Percentiles rank a stretch among this genome's conserved stretches.
These are phyloP conservation scores for Carassius auratus DNA, from an alignment of 2,113 vertebrate genomes.

Conservation along the genomic window DNA sequence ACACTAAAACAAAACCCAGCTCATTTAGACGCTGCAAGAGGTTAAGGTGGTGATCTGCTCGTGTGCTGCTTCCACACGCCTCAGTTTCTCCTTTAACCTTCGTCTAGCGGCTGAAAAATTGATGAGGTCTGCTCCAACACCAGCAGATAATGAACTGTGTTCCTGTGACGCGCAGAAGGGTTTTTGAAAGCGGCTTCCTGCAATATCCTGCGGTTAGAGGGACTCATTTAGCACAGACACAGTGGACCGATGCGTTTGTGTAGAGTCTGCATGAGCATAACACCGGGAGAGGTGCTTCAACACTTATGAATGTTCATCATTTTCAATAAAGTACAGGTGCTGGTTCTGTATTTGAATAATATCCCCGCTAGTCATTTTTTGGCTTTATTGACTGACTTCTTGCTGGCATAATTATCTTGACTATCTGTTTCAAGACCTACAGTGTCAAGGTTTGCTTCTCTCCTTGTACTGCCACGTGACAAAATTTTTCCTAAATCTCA, in stretches of 20 bases:
- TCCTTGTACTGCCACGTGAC: not conserved
- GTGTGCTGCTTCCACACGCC: conserved; percentile 52
- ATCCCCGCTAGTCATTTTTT: not conserved
- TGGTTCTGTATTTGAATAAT: conserved; percentile 30
- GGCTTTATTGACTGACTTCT: conserved; percentile 3
- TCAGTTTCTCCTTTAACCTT: conserved; percentile 48
- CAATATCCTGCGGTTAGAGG: not conserved
- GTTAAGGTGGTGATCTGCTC: not conserved
- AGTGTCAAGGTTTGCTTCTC: not conserved
- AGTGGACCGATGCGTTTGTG: conserved; percentile 26
- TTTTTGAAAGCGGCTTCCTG: not conserved
- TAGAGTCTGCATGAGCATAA: conserved; percentile 42
- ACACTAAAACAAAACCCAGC: conserved; percentile 66
- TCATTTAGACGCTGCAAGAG: conserved; percentile 2
- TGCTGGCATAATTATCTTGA: not conserved
- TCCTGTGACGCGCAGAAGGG: not conserved
- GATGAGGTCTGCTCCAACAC: conserved; percentile 18
- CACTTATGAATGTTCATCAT: conserved; percentile 21
- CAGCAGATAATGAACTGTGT: conserved; percentile 5
- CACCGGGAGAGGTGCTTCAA: not conserved
- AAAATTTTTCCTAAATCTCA: not conserved
- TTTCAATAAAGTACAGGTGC: conserved; percentile 22
- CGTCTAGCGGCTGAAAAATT: conserved; percentile 6
- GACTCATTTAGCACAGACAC: conserved; percentile 26
- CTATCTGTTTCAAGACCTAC: conserved; percentile 1